Percentiles rank a stretch among this genome's conserved stretches.
These are phyloP conservation scores for Sturmia bella DNA, from an alignment of 2,888 invertebrate species.

Conservation along the genomic window DNA sequence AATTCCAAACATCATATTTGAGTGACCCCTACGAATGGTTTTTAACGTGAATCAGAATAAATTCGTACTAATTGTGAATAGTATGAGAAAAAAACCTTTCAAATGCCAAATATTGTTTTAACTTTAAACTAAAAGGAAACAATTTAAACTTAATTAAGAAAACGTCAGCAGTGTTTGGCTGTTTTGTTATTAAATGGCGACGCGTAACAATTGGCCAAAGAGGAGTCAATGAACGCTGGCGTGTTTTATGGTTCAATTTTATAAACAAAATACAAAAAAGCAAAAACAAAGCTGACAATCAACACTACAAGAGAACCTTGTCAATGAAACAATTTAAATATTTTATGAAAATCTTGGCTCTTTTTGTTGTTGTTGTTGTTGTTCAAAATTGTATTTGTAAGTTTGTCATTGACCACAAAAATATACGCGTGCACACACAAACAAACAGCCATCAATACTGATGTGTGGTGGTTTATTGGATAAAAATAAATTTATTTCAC, in stretches of 20 bases:
- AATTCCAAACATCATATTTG: constrained; percentile 14
- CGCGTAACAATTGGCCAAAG: constrained; percentile 23
- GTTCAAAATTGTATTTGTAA: neutral
- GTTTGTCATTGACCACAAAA: constrained; percentile 49
- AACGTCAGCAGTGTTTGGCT: neutral
- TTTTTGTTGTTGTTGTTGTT: constrained; percentile 5
- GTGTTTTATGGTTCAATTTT: neutral
- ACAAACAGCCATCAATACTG: constrained; percentile 4
- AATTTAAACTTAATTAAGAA: constrained; percentile 21
- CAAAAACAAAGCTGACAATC: constrained; percentile 1
- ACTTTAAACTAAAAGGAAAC: constrained; percentile 23
- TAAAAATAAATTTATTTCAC: constrained; percentile 32
- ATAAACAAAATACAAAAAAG: constrained; percentile 14
- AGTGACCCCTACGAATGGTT: constrained; percentile 30
- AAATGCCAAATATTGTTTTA: constrained; percentile 12
- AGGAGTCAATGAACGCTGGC: constrained; percentile 61
- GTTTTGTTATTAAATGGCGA: neutral
- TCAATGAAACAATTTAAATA: constrained; percentile 63
- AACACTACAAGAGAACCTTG: constrained; percentile 66
- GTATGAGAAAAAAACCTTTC: constrained; percentile 26
- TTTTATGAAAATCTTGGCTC: constrained; percentile 35
- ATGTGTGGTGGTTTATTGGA: constrained; percentile 30
- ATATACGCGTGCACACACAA: too few relatives aligned
- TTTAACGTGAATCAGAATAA: constrained; percentile 48
- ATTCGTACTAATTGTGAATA: constrained; percentile 36